A percentile compares a stretch with the other conserved stretches of the same genome.
phyloP scores from a whole-genome alignment of 2,113 vertebrate genomes.

The Psephotus haematonotus region DNA sequence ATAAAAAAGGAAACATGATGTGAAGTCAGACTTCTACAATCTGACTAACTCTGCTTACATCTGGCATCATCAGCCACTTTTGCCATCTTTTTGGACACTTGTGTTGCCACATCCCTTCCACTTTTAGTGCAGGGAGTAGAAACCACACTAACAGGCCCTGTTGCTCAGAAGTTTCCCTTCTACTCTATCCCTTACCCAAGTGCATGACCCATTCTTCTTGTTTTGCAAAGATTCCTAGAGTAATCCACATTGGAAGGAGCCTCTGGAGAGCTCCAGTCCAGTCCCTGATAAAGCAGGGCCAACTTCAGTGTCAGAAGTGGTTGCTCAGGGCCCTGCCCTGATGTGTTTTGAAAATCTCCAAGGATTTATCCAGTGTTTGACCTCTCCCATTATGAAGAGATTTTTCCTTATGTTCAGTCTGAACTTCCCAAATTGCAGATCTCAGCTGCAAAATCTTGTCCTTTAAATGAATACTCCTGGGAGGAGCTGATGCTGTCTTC shows the following conservation, averaged over 20 bases:
- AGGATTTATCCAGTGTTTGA: background rate
- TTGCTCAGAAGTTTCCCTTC: background rate
- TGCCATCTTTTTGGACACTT: background rate
- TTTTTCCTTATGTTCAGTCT: background rate
- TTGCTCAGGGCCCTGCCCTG: background rate
- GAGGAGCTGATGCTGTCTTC: background rate
- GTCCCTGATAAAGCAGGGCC: background rate
- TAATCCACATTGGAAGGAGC: background rate
- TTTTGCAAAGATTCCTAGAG: background rate
- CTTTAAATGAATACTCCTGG: background rate
- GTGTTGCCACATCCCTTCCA: background rate
- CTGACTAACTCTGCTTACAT: background rate
- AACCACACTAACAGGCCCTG: background rate
- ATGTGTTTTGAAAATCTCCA: background rate
- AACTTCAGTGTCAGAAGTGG: background rate
- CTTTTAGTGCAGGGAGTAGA: background rate
- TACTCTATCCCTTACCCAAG: background rate
- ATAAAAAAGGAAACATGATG: background rate
- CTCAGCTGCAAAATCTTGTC: accelerated
- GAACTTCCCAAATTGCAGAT: background rate
- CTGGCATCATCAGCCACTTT: background rate
- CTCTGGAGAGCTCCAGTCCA: background rate
- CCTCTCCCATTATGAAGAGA: background rate
- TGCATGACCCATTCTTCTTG: background rate
- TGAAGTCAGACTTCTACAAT: background rate